Evolutionary conservation across 2,113 vertebrate genomes (phyloP).

Genomic region (Catharus bicknelli): DNA sequence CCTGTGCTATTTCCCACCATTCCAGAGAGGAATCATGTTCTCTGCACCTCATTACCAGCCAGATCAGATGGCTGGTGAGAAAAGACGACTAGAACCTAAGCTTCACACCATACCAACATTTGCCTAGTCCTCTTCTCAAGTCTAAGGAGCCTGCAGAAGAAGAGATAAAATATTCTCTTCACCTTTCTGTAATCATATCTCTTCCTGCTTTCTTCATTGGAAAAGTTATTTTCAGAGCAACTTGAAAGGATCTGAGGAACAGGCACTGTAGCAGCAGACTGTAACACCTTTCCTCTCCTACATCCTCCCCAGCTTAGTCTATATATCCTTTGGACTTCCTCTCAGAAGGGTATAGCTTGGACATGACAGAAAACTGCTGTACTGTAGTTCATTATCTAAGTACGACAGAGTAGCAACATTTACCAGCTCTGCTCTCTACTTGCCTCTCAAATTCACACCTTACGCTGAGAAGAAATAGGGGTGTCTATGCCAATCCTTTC

Average conservation of each 20-base stretch:
- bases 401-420: not conserved
- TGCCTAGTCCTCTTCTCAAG: not conserved
- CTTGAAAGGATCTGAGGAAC: not conserved
- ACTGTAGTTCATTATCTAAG: not conserved
- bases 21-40: rapidly evolving
- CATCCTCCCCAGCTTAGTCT: not conserved
- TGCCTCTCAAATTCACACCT: not conserved
- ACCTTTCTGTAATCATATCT: not conserved
- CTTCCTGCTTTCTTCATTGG: not conserved
- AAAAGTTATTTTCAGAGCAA: not conserved
- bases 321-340: not conserved
- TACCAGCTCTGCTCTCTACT: not conserved
- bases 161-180: not conserved
- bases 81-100: not conserved
- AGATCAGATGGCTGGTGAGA: not conserved
- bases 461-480: not conserved
- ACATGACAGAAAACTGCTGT: not conserved
- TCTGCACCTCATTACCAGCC: not conserved
- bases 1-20: not conserved
- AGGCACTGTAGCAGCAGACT: not conserved
- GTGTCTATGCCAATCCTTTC: not conserved
- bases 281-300: not conserved
- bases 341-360: not conserved
- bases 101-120: not conserved
- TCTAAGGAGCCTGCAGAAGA: not conserved